These are phyloP conservation scores for Lymantria dispar DNA, from an alignment of 2,888 invertebrate species.

Conservation along the genomic window DNA sequence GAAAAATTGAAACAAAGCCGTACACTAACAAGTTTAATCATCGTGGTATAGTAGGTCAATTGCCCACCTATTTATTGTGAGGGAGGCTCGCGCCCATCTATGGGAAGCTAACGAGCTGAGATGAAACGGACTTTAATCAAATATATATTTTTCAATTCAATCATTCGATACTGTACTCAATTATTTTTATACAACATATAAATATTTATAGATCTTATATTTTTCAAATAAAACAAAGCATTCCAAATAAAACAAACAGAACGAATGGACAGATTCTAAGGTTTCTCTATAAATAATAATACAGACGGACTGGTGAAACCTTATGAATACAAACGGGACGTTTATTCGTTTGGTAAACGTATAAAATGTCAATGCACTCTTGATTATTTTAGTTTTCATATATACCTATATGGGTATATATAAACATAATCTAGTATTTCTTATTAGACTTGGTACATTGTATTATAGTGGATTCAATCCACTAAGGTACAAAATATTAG, in stretches of 20 bases:
- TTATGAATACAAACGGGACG: slow-evolving; percentile 16
- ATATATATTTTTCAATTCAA: too few relatives aligned
- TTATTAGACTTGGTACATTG: too few relatives aligned
- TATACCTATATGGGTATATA: background rate
- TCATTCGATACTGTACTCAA: background rate
- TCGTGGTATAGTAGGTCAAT: too few relatives aligned
- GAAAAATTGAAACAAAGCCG: too few relatives aligned
- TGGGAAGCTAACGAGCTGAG: too few relatives aligned
- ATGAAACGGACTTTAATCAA: too few relatives aligned
- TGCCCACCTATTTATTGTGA: too few relatives aligned
- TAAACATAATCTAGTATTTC: too few relatives aligned
- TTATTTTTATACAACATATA: background rate
- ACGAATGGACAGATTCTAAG: slow-evolving; percentile 18
- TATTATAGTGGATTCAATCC: too few relatives aligned
- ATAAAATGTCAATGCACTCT: slow-evolving; percentile 7
- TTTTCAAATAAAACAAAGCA: background rate
- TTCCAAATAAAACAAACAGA: slow-evolving; percentile 6
- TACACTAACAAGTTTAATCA: too few relatives aligned
- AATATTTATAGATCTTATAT: background rate
- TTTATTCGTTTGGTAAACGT: slow-evolving; percentile 23
- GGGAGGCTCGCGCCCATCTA: too few relatives aligned
- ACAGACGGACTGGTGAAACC: slow-evolving; percentile 28
- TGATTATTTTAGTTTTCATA: background rate
- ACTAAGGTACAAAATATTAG: too few relatives aligned
- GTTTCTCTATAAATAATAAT: slow-evolving; percentile 32